phyloP scores from a whole-genome alignment of 2,113 vertebrate genomes.

The Taurulus bubalis region DNA sequence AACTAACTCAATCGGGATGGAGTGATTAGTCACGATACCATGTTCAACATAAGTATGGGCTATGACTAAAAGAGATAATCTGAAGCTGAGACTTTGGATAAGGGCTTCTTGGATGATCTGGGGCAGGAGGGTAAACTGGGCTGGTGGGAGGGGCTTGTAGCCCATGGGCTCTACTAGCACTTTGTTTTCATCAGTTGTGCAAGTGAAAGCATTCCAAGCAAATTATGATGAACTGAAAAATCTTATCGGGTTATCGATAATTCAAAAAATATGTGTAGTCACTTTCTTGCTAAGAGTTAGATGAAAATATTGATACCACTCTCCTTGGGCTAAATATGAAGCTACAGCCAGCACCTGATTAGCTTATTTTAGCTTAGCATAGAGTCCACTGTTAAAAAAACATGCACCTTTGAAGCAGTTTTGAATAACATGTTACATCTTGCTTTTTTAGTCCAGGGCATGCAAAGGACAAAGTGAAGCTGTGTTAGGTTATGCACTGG shows the following conservation, averaged over 20 bases:
- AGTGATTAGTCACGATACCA: slow-evolving; percentile 19
- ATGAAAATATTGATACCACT: not conserved
- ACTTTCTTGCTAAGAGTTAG: not conserved
- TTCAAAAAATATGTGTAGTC: not conserved
- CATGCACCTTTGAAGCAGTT: not conserved
- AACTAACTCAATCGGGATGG: not conserved
- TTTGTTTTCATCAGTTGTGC: not conserved
- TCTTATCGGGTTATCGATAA: too few relatives aligned
- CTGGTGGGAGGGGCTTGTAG: not conserved
- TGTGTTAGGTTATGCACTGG: not conserved
- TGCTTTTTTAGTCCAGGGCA: not conserved
- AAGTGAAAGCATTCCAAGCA: not conserved
- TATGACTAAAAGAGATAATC: slow-evolving; percentile 31
- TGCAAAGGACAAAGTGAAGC: not conserved
- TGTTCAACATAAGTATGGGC: slow-evolving; percentile 16
- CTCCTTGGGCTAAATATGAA: not conserved
- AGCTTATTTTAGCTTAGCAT: not conserved
- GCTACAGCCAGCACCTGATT: not conserved
- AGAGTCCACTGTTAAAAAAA: not conserved
- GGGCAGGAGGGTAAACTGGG: not conserved
- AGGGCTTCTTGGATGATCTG: not conserved
- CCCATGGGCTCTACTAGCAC: not conserved
- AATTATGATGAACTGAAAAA: not conserved
- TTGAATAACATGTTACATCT: not conserved
- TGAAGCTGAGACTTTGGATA: not conserved